Evolutionary conservation across 2,797 vertebrate species (phyloP).

Genomic region (Phalanger gymnotis): DNA sequence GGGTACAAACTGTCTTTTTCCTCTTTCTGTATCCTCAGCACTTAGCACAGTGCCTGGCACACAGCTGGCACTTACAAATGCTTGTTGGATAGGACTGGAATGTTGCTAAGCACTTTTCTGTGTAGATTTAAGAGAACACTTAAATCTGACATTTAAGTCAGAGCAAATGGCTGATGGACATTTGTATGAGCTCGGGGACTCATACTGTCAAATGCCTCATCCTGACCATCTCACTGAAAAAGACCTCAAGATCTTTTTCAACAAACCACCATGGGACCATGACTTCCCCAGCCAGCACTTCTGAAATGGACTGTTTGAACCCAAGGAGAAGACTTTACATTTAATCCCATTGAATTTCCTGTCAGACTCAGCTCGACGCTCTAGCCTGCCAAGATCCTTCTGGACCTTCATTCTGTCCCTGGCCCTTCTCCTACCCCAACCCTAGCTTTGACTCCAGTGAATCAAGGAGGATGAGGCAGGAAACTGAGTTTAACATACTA

Average conservation of each 20-base stretch:
- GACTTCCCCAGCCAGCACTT: neutral
- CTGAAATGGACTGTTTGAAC: neutral
- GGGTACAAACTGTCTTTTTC: neutral
- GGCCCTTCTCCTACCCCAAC: neutral
- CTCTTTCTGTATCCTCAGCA: neutral
- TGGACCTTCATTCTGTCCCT: neutral
- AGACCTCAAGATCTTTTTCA: neutral
- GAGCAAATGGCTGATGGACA: neutral
- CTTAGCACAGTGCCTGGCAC: neutral
- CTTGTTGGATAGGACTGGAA: neutral
- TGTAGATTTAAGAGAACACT: neutral
- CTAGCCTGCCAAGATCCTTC: neutral
- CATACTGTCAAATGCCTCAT: neutral
- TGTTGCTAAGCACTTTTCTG: neutral
- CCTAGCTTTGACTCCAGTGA: neutral
- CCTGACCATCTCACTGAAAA: neutral
- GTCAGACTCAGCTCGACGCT: neutral
- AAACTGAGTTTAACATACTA: neutral
- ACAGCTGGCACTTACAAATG: neutral
- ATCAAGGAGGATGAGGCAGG: neutral
- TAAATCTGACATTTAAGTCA: neutral
- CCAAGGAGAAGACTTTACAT: neutral
- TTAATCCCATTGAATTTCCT: neutral
- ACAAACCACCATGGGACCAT: neutral
- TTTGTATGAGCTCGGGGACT: neutral